Base-by-base conservation (phyloP, 1,140 invertebrate genomes). In the Orius insidiosus region DNA sequence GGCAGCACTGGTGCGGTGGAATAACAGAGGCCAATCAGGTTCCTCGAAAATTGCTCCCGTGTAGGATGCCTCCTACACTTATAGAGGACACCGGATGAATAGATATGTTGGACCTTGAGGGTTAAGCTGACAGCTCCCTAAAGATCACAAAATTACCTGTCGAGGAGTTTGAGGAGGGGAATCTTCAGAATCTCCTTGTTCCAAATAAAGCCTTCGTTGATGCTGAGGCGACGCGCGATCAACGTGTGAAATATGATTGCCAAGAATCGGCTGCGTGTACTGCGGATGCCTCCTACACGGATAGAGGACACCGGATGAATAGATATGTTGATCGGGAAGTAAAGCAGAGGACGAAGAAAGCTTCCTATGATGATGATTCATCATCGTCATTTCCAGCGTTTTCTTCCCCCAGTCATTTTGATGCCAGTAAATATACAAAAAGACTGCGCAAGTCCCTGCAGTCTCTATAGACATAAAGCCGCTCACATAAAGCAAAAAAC, bases 401-500 rank as follows among this genome's bases (percentile, higher is more conserved):
- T 54, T 66, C 55, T 50, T 66, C 61, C 54, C 59, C 58, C 68
- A 66, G 51, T 71, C 69, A 45, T 65, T 64, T 57, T 80, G 75
- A 56, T 78, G 74, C 61, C 71, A 70, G 54, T 76, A 76, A 52
- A 89, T 84, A 61, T 84, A 89, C 19, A 87, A 74, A 60, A 88
- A 88, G 40, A 92, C 78, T 42, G 84, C 82, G 40, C 80, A 77
- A 10, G 83, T 82, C 10, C 85, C 86, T 10, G 85, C 78, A 37
- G 87, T 63, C 61, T 89, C 85, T 2, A 79, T 81, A 15, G 75
- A 71, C 51, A 90, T 72, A 58, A 90, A 85, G 10, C 85, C 84
- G 53, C 78, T 72, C 24, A 89, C 76, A 56, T 87, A 84, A 8
- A 89, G 67, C 15, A 86, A 70, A 63, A 90, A 92, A 41, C 66